Percentiles rank a stretch among this genome's conserved stretches.
These are phyloP conservation scores for Leptoclinus maculatus DNA, from an alignment of 2,797 vertebrate genomes.

Conservation along the genomic window DNA sequence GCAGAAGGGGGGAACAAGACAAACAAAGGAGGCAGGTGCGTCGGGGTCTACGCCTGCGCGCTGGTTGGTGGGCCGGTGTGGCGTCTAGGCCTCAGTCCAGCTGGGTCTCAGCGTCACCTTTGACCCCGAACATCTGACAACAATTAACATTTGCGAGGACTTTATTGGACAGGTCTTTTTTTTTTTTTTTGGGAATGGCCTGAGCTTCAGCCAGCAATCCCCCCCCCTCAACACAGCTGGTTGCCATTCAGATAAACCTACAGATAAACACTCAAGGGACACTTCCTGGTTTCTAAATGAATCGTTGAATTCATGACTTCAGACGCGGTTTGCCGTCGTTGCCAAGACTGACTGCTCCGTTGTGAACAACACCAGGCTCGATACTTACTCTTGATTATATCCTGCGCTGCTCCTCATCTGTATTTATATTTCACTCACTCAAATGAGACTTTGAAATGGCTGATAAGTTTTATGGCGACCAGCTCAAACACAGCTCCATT, in stretches of 20 bases:
- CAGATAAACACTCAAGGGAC: constrained; percentile 62
- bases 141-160: constrained; percentile 50
- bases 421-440: constrained; percentile 27
- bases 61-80: constrained; percentile 55
- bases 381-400: background rate
- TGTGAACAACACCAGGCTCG: background rate
- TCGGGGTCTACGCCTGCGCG: background rate
- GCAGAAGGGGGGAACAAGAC: constrained; percentile 16
- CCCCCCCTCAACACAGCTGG: constrained; percentile 67
- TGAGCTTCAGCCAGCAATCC: constrained; percentile 20
- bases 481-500: constrained; percentile 48
- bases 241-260: constrained; percentile 72
- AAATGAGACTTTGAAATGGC: constrained; percentile 20
- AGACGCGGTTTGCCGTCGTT: constrained; percentile 12
- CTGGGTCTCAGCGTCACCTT: constrained; percentile 54
- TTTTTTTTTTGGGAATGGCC: constrained; percentile 38
- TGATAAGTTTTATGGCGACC: constrained; percentile 27
- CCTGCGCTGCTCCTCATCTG: background rate
- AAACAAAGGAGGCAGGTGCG: constrained; percentile 72
- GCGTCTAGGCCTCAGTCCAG: constrained; percentile 53
- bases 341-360: background rate
- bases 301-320: constrained; percentile 42
- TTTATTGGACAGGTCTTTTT: constrained; percentile 34
- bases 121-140: constrained; percentile 75
- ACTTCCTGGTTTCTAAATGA: constrained; percentile 55